phyloP scores from a whole-genome alignment of 2,888 invertebrate species.

The Drosophila neonasuta region DNA sequence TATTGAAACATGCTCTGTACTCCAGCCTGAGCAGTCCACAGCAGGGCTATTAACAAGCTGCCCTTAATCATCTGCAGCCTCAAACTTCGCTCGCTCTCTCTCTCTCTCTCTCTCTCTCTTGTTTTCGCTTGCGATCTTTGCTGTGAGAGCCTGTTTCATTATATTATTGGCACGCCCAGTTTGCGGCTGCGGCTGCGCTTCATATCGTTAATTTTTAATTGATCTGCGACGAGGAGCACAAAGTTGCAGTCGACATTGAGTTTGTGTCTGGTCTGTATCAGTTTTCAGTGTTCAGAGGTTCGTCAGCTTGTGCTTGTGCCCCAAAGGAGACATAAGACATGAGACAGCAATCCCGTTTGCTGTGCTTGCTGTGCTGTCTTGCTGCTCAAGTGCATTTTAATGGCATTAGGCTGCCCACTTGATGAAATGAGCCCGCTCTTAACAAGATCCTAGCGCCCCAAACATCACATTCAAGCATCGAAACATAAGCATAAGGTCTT shows the following conservation, averaged over 20 bases:
- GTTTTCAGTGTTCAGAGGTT: constrained; percentile 32
- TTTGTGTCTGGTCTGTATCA: constrained; percentile 31
- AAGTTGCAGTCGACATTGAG: constrained; percentile 54
- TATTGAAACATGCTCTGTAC: constrained; percentile 16
- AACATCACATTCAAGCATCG: constrained; percentile 26
- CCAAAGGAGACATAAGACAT: constrained; percentile 21
- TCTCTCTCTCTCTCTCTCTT: constrained; percentile 12
- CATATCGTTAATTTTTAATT: constrained; percentile 82
- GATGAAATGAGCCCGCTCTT: constrained; percentile 75
- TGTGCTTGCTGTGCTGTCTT: constrained; percentile 28
- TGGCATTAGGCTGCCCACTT: constrained; percentile 75
- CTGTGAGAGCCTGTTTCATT: constrained; percentile 77
- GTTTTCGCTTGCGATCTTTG: constrained; percentile 21
- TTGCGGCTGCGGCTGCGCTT: constrained; percentile 69
- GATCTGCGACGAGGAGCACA: constrained; percentile 68
- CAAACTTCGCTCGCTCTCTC: constrained; percentile 12
- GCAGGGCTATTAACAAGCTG: constrained; percentile 45
- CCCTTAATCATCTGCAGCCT: constrained; percentile 55
- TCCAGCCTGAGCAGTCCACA: not conserved
- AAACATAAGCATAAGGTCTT: constrained; percentile 16
- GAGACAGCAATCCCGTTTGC: constrained; percentile 21
- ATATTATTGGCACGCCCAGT: constrained; percentile 81
- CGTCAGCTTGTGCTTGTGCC: constrained; percentile 50
- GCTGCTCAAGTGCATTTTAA: constrained; percentile 76
- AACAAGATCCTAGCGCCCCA: constrained; percentile 79